Evolutionary conservation across 30 jellyfish, hydroid and myxozoan genomes (phyloP).

Genomic region (Turritopsis rubra): DNA sequence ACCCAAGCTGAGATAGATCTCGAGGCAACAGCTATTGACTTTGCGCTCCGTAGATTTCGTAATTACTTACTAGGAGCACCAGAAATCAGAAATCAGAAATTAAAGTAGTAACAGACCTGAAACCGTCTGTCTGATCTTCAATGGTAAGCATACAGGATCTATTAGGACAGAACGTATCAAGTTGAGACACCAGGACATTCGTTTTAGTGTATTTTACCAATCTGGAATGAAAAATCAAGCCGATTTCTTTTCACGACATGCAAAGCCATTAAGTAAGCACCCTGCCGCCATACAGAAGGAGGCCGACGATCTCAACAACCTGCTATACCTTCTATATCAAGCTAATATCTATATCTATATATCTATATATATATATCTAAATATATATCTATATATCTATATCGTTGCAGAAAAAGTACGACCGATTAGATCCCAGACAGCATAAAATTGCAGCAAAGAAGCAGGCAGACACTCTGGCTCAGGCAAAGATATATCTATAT

Average conservation of each 20-base stretch:
- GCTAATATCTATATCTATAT: conserved; percentile 20
- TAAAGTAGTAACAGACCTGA: too few species aligned
- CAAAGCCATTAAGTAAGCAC: conserved; percentile 7
- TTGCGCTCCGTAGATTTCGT: conserved; percentile 37
- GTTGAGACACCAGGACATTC: conserved; percentile 33
- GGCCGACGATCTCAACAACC: conserved; percentile 38
- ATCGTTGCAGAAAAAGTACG: too few species aligned
- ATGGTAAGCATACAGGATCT: conserved; percentile 31
- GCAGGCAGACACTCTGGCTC: conserved; percentile 23
- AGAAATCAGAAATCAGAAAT: conserved; percentile 41
- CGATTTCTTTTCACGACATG: conserved; percentile 36
- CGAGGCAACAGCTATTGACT: conserved; percentile 35
- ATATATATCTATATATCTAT: background rate
- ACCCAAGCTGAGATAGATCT: conserved; percentile 28
- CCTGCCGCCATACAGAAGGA: background rate
- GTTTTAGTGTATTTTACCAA: conserved; percentile 13
- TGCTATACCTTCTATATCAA: conserved; percentile 53
- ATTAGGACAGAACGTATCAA: conserved; percentile 33
- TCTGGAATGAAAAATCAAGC: conserved; percentile 42
- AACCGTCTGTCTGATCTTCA: too few species aligned
- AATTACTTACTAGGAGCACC: conserved; percentile 37
- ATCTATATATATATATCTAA: background rate
- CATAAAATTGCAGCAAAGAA: too few species aligned
- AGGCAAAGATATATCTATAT: conserved; percentile 36
- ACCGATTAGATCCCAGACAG: too few species aligned